Conservation (phyloP, 2,888 invertebrate species). For the Andrena hattorfiana region DNA sequence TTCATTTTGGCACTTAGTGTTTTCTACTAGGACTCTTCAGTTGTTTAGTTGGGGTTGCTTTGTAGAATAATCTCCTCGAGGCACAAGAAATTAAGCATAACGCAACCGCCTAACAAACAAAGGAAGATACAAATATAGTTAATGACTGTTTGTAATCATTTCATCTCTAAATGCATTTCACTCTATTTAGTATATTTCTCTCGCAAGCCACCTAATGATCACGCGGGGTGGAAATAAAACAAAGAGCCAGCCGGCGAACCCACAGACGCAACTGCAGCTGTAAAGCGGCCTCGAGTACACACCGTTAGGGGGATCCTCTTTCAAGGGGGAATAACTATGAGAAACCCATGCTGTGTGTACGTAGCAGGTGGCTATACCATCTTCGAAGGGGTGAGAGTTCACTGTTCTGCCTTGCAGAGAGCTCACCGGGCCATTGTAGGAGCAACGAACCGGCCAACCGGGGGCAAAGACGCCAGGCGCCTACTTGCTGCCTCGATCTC, state of each 20-base stretch:
- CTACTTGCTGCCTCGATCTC: slow-evolving; percentile 72
- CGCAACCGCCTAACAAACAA: too few species aligned
- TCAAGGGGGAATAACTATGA: slow-evolving; percentile 30
- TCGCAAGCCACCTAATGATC: too few species aligned
- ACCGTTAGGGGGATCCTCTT: slow-evolving; percentile 17
- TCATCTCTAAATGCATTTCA: too few species aligned
- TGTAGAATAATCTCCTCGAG: too few species aligned
- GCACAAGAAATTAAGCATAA: too few species aligned
- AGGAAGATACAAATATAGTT: too few species aligned
- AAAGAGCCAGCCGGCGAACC: slow-evolving; percentile 8
- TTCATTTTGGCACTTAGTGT: too few species aligned
- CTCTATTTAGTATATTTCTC: too few species aligned
- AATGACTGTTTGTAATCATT: too few species aligned
- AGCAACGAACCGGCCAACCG: slow-evolving; percentile 73
- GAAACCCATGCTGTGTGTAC: slow-evolving; percentile 24
- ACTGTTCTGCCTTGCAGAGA: slow-evolving; percentile 54
- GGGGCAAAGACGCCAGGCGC: slow-evolving; percentile 69
- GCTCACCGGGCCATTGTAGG: slow-evolving; percentile 67
- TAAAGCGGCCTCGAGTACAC: not conserved
- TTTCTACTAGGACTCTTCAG: too few species aligned
- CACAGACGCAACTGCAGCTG: slow-evolving; percentile 8
- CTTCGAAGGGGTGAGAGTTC: slow-evolving; percentile 53
- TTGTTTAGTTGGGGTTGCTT: too few species aligned
- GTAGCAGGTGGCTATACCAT: slow-evolving; percentile 60
- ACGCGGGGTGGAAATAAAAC: not conserved